These are phyloP conservation scores for Hesperia comma DNA, from an alignment of 2,888 invertebrate genomes.

Conservation along the genomic window DNA sequence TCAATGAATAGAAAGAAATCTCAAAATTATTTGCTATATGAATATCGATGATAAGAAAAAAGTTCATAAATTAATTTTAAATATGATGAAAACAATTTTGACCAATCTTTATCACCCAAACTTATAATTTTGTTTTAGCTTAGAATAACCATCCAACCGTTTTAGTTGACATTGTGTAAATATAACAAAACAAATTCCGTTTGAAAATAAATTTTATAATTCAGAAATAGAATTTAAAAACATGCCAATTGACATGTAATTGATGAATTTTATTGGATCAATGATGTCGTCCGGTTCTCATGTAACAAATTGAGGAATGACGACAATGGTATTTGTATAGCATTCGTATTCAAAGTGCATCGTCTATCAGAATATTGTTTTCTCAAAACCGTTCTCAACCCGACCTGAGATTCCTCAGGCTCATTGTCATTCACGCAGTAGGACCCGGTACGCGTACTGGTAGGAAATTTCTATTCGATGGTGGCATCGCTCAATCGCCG, in stretches of 20 bases:
- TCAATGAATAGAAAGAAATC: no score
- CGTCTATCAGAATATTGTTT: constrained; percentile 74
- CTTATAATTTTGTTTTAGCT: no score
- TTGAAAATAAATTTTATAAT: neutral
- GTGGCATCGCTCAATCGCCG: constrained; percentile 44
- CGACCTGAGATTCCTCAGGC: constrained; percentile 68
- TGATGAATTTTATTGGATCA: neutral
- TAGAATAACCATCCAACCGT: no score
- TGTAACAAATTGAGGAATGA: constrained; percentile 69
- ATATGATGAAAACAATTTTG: no score
- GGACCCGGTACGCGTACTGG: constrained; percentile 60
- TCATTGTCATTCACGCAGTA: constrained; percentile 65
- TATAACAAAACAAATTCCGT: neutral
- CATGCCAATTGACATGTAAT: neutral
- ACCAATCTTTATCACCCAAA: no score
- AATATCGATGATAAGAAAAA: no score
- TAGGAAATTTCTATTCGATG: constrained; percentile 63
- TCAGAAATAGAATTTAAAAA: neutral
- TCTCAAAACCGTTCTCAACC: constrained; percentile 79
- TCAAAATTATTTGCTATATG: no score
- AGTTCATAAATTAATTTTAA: no score
- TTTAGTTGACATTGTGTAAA: no score
- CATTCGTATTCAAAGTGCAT: constrained; percentile 70
- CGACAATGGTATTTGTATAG: constrained; percentile 67
- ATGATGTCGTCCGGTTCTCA: constrained; percentile 60